These are phyloP conservation scores for Apotomis betuletana DNA, from an alignment of 2,888 invertebrate species.

Conservation along the genomic window DNA sequence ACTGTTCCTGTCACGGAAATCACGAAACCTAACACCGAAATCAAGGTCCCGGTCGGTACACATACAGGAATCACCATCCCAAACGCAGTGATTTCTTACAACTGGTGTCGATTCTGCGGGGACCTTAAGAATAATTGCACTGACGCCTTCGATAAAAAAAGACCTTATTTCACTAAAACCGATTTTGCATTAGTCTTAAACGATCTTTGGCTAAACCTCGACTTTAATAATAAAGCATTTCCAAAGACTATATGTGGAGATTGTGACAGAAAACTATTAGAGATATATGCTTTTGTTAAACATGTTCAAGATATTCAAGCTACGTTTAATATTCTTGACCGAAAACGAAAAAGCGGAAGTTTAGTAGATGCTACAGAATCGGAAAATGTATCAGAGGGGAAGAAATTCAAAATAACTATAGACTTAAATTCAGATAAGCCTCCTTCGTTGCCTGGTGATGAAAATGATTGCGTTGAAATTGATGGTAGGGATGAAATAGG, in stretches of 20 bases:
- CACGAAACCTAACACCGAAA: too few species aligned
- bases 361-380: background rate
- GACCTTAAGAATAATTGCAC: background rate
- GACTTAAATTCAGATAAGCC: too few species aligned
- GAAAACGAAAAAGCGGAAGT: too few species aligned
- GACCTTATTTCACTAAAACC: background rate
- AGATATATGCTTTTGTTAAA: background rate
- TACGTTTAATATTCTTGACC: background rate
- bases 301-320: background rate
- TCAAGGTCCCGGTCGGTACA: too few species aligned
- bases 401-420: too few species aligned
- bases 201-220: background rate
- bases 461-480: too few species aligned
- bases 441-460: too few species aligned
- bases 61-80: too few species aligned
- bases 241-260: background rate
- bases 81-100: too few species aligned
- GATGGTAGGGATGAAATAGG: too few species aligned
- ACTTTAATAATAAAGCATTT: background rate
- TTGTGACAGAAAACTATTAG: background rate
- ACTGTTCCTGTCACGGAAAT: too few species aligned
- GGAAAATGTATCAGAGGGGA: background rate
- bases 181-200: background rate
- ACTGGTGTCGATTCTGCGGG: slow-evolving; percentile 12
- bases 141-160: background rate